phyloP scores from a whole-genome alignment of 2,113 vertebrate species.

The Rhineura floridana region DNA sequence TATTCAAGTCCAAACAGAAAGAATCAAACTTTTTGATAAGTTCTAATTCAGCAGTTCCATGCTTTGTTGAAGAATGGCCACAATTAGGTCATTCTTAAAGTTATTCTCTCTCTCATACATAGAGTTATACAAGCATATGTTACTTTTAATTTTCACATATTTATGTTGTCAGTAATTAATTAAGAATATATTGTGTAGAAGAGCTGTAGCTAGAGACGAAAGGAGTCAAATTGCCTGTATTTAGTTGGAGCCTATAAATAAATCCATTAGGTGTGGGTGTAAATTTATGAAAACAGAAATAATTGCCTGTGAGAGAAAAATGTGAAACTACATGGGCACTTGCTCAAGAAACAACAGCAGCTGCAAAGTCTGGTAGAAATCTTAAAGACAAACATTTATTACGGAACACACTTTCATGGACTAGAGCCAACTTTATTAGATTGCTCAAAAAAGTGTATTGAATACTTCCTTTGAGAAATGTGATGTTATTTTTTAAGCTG shows the following conservation, averaged over 20 bases:
- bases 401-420: too few relatives aligned
- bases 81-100: not conserved
- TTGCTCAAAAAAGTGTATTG: not conserved
- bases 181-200: constrained; percentile 10
- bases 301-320: constrained; percentile 22
- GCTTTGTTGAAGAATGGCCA: too few relatives aligned
- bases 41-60: not conserved
- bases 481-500: not conserved
- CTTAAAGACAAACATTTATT: not conserved
- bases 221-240: constrained; percentile 10
- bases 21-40: not conserved
- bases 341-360: not conserved
- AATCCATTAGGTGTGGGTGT: constrained; percentile 11
- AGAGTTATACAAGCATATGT: not conserved
- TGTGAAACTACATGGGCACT: not conserved
- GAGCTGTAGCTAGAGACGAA: not conserved
- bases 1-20: not conserved
- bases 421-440: too few relatives aligned
- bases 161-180: constrained; percentile 51
- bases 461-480: constrained; percentile 12
- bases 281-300: constrained; percentile 27
- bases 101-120: not conserved
- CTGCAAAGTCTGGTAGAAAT: not conserved
- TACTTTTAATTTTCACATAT: not conserved
- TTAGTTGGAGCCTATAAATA: not conserved